Base-by-base conservation (phyloP, 2,113 vertebrate species). In the Petroica traversi region DNA sequence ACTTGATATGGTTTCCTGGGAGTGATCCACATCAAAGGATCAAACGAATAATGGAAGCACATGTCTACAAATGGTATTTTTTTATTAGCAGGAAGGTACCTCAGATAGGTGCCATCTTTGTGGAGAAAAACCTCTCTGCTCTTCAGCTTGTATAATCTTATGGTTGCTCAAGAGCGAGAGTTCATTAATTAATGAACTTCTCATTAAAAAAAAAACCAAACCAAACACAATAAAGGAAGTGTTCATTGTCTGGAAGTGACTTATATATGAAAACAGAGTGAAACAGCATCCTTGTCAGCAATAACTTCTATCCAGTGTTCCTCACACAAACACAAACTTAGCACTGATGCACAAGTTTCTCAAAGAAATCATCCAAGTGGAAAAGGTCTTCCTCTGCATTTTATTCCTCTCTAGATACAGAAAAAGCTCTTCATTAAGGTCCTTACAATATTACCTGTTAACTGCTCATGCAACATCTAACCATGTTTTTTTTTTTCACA, bases 381-480 rank as follows among this genome's bases (percentile, higher is more conserved):
- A 45, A 46, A 75, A 68, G 34, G 23, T 34, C 20, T 40, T 79
- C 16, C 49, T 79, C 63, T 86, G 38, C 59, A n/a, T 36, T 74
- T 74, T 45, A 14, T 33, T 79, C 38, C 49, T 62, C 48, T 61
- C 71, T 82, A 45, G 62, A 52, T 31, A 67, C 5, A 36, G 38
- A 87, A 85, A 91, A 34, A 93, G 40, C n/a, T 93, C 61, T 66
- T 66, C 63, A 40, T 54, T 81, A 75, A 80, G 77, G 72, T 58
- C 40, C 67, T 94, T 92, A 48, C 49, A 48, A 84, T 8, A 38
- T 38, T 74, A 76, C 45, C 59, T 55, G 63, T 34, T 79, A 96
- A 90, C 77, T 91, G 78, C 73, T 94, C 46, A 34, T 10, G 89
- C 66, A 76, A 93, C 75, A 93, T 59, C 92, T 88, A 89, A 85